Evolutionary conservation across 1,140 invertebrate species (phyloP), one percentile per base, ranked within the genome.

Genomic region (Leptinotarsa texana): DNA sequence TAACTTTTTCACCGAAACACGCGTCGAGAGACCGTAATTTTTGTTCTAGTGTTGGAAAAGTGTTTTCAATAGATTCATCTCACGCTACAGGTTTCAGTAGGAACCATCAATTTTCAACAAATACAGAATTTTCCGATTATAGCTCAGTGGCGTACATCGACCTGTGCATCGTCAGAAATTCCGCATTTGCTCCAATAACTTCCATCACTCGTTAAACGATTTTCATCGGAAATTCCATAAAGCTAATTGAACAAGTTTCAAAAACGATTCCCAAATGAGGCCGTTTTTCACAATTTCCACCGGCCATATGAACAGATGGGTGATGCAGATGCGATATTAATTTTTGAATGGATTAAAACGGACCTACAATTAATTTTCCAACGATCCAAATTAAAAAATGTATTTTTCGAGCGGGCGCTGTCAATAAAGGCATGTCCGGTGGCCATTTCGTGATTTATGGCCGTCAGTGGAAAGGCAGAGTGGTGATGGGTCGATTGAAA

Each of bases 291-390:
- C 51, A 57, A 57, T 57, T 42, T 42, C 33, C 33, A 42, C 33
- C 33, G 33, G 33, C 2, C 8, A 42, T 42, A 11, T 57, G n/a
- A 57, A 57, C 51, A 15, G 5, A 18, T 2, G 15, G 51, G 3
- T 18, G 51, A 6, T 57, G 51, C 51, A 57, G 51, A 57, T 57
- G 51, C 51, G 51, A 57, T 57, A 57, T 57, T 57, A 57, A 57
- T 57, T 57, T n/a, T n/a, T n/a, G 15, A 57, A 57, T 18, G n/a
- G 51, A 17, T 57, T 57, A 15, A 57, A 57, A 57, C 15, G 51
- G 13, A 0, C n/a, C 51, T 57, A 8, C n/a, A n/a, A 57, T 57
- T 15, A 57, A 57, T 17, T 57, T 57, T 57, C 51, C 51, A 17
- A 18, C 51, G 51, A 57, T 57, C 15, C 15, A 57, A 57, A 17